These are phyloP conservation scores for Drosophila yakuba DNA, from an alignment of 1,140 invertebrate species.

Conservation along the genomic window DNA sequence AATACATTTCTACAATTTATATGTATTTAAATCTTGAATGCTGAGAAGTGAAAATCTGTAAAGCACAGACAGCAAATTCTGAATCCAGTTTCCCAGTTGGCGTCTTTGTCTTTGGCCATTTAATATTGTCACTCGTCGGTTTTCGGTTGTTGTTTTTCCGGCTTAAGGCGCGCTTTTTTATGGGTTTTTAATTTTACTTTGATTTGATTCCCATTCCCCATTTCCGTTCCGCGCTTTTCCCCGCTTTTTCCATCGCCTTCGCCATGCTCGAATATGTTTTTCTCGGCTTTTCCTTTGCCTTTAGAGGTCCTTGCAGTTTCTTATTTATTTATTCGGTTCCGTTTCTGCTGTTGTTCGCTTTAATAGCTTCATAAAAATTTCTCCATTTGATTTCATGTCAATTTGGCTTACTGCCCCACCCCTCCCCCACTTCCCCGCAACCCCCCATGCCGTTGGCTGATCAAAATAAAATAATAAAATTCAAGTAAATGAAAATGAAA, in stretches of 20 bases:
- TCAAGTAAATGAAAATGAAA: conserved; percentile 76
- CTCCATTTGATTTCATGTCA: conserved; percentile 74
- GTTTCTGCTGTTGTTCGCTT: conserved; percentile 21
- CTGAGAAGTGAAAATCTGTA: too few species aligned
- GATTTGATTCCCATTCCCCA: conserved; percentile 31
- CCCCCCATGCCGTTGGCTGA: background rate
- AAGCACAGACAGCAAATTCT: too few species aligned
- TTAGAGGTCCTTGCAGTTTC: conserved; percentile 24
- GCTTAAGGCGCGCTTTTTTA: conserved; percentile 26
- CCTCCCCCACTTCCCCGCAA: too few species aligned
- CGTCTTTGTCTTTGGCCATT: background rate
- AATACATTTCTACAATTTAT: too few species aligned
- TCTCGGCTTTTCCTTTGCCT: background rate
- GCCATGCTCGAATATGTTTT: conserved; percentile 28
- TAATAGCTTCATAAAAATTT: conserved; percentile 67
- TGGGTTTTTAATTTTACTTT: conserved; percentile 43
- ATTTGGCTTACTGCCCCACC: conserved; percentile 32
- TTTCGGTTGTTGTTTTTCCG: conserved; percentile 1
- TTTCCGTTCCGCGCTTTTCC: conserved; percentile 12
- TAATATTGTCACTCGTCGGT: conserved; percentile 3
- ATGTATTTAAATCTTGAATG: too few species aligned
- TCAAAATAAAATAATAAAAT: conserved; percentile 77
- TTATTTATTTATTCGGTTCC: conserved; percentile 35
- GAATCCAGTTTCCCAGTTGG: too few species aligned
- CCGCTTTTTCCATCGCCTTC: background rate